These are phyloP conservation scores for Diplodus sargus DNA, from an alignment of 2,797 vertebrate species.

Conservation along the genomic window DNA sequence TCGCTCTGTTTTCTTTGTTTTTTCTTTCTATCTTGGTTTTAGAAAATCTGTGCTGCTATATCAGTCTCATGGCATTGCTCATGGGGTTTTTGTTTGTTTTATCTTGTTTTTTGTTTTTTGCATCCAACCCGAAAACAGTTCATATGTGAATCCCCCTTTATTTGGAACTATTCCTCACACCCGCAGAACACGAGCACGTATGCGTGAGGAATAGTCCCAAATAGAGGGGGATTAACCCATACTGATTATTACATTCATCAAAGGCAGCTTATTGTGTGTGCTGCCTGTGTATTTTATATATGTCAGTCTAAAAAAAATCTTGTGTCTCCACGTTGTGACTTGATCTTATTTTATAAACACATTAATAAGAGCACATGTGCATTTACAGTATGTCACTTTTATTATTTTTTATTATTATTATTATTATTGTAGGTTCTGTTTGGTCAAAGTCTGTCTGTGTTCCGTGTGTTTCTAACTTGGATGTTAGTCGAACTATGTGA, in stretches of 20 bases:
- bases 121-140: not conserved
- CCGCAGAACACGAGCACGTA: not conserved
- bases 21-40: not conserved
- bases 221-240: not conserved
- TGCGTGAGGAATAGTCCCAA: not conserved
- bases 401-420: not conserved
- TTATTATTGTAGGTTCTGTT: too few relatives aligned
- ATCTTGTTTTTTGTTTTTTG: not conserved
- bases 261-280: not conserved
- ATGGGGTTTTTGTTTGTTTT: not conserved
- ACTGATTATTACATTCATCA: not conserved
- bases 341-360: too few relatives aligned
- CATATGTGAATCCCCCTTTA: not conserved
- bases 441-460: too few relatives aligned
- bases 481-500: not conserved
- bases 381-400: not conserved
- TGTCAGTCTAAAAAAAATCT: too few relatives aligned
- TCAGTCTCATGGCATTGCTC: not conserved
- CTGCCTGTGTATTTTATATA: not conserved
- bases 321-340: too few relatives aligned
- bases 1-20: not conserved
- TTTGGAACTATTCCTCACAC: not conserved
- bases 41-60: not conserved
- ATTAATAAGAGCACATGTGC: too few relatives aligned
- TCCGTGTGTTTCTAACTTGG: too few relatives aligned